Percentiles rank a stretch among this genome's conserved stretches.
phyloP scores from a whole-genome alignment of 2,113 vertebrate species.

The Bufo bufo region DNA sequence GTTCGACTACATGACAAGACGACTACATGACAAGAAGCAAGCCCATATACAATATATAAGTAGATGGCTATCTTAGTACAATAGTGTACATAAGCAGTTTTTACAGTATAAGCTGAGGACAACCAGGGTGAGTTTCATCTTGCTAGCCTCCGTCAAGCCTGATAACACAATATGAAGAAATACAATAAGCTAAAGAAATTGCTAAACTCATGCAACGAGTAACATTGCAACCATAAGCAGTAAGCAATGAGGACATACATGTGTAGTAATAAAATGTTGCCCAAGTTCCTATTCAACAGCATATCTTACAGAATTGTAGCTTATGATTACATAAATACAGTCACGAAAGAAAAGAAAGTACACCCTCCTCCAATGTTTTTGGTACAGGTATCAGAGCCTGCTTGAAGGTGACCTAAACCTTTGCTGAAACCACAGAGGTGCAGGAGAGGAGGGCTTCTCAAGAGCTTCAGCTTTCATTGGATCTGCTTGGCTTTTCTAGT shows the following conservation, averaged over 20 bases:
- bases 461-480: too few species aligned
- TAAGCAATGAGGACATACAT: background rate
- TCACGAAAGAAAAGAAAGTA: background rate
- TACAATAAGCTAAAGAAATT: background rate
- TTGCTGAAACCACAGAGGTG: too few species aligned
- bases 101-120: too few species aligned
- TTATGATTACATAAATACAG: background rate
- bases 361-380: background rate
- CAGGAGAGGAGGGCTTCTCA: too few species aligned
- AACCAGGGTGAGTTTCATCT: too few species aligned
- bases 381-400: too few species aligned
- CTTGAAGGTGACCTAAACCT: too few species aligned
- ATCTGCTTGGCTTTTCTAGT: too few species aligned
- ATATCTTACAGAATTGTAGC: background rate
- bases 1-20: background rate
- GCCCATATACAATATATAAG: background rate
- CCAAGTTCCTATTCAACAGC: background rate
- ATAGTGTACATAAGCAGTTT: too few species aligned
- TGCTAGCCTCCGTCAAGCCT: too few species aligned
- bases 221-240: background rate
- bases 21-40: background rate
- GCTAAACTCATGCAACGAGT: background rate
- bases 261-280: background rate
- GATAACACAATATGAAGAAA: background rate
- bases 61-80: too few species aligned